These are phyloP conservation scores for Acleris literana DNA, from an alignment of 2,888 invertebrate genomes.

Conservation along the genomic window DNA sequence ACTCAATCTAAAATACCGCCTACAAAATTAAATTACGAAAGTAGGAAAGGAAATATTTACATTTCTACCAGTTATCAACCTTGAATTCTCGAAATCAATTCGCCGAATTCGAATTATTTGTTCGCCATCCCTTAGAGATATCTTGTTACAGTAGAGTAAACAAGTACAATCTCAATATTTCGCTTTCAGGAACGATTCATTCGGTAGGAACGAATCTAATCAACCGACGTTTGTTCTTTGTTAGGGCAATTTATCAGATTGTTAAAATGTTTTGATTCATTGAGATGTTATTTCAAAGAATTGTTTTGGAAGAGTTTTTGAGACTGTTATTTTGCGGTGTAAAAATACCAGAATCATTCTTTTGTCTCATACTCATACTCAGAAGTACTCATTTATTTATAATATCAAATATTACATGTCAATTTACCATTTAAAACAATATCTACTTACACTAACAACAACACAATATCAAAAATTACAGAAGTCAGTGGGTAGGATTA, in stretches of 20 bases:
- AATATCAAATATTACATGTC: no score
- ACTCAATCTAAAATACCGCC: not conserved
- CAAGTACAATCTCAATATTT: conserved; percentile 3
- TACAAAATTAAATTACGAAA: not conserved
- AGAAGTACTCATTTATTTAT: no score
- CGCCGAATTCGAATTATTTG: conserved; percentile 9
- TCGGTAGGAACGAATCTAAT: conserved; percentile 19
- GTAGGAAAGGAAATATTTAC: conserved; percentile 12
- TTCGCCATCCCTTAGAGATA: conserved; percentile 11
- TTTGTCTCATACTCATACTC: no score
- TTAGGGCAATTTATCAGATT: not conserved
- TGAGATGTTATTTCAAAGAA: no score
- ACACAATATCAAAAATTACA: no score
- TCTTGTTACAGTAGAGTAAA: conserved; percentile 22
- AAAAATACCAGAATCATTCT: no score
- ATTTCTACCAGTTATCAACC: not conserved
- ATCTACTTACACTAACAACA: no score
- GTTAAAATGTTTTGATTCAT: no score
- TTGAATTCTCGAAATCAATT: conserved; percentile 13
- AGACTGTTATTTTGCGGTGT: no score
- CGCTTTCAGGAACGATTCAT: conserved; percentile 7
- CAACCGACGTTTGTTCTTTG: conserved; percentile 14
- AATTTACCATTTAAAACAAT: no score
- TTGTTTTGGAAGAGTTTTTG: no score
- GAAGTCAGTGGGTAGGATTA: no score